A percentile compares a stretch with the other conserved stretches of the same genome.
Evolutionary conservation across 2,797 vertebrate genomes (phyloP).

Genomic region (Paramormyrops hopkinsi): DNA sequence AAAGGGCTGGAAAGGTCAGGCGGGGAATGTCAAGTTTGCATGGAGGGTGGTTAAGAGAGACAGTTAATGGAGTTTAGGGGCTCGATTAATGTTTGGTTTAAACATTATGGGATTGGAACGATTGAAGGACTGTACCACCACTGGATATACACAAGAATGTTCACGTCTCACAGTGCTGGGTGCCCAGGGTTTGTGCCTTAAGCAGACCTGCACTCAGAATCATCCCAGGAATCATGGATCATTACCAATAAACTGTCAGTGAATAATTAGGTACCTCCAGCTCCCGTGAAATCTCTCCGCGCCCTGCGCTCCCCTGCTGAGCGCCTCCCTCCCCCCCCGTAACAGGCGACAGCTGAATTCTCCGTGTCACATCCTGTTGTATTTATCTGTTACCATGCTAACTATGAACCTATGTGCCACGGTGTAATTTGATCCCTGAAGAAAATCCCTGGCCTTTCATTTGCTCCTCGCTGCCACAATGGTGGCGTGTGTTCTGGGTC

Average conservation of each 20-base stretch:
- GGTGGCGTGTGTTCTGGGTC: conserved; percentile 65
- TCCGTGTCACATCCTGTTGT: background rate
- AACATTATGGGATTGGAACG: background rate
- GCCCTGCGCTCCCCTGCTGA: background rate
- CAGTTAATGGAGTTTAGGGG: background rate
- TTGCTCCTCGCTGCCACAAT: conserved; percentile 49
- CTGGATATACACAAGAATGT: background rate
- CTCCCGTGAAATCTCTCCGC: background rate
- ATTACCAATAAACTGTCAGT: background rate
- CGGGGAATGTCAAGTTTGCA: background rate
- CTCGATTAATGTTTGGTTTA: background rate
- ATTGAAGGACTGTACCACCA: background rate
- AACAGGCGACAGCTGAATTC: background rate
- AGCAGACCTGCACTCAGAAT: background rate
- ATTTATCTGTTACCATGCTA: background rate
- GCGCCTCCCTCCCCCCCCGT: background rate
- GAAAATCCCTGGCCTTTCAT: conserved; percentile 39
- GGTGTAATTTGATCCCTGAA: conserved; percentile 47
- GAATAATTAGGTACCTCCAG: background rate
- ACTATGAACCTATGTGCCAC: conserved; percentile 12
- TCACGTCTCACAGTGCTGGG: background rate
- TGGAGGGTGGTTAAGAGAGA: background rate
- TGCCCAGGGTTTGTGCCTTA: background rate
- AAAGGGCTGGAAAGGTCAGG: background rate
- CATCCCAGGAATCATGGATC: background rate